phyloP scores from a whole-genome alignment of 2,797 vertebrate genomes.

The Phaenicophaeus curvirostris region DNA sequence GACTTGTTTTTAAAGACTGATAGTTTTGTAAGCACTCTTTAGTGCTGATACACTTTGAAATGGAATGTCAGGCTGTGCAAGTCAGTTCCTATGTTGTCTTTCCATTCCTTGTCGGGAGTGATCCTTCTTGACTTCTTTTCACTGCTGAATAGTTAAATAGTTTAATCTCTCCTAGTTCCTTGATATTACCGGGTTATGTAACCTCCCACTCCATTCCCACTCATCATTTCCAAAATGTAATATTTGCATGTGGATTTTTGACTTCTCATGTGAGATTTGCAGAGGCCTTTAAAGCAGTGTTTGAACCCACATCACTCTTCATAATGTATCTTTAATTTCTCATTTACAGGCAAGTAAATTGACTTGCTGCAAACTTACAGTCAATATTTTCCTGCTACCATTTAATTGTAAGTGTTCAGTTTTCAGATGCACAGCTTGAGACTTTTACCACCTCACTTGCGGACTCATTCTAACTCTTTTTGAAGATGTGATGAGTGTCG shows the following conservation, averaged over 20 bases:
- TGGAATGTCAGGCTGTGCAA: neutral
- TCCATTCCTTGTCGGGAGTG: conserved; percentile 20
- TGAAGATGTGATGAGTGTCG: neutral
- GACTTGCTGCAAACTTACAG: neutral
- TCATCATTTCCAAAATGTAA: neutral
- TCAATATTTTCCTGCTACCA: neutral
- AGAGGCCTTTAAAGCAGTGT: neutral
- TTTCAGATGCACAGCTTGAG: conserved; percentile 10
- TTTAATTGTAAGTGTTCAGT: neutral
- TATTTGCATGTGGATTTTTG: conserved; percentile 8
- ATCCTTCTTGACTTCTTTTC: conserved; percentile 55
- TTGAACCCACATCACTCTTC: neutral
- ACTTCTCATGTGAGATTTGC: conserved; percentile 12
- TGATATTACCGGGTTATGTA: conserved; percentile 56
- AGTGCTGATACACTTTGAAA: conserved; percentile 41
- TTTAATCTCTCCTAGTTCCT: conserved; percentile 32
- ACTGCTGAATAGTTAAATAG: conserved; percentile 49
- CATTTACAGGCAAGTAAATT: neutral
- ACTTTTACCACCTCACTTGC: neutral
- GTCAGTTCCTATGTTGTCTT: conserved; percentile 38
- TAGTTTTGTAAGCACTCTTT: conserved; percentile 53
- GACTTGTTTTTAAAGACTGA: conserved; percentile 23
- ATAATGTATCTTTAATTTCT: conserved; percentile 4
- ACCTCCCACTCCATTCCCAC: conserved; percentile 50
- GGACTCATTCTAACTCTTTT: neutral